Conservation (phyloP, 2,113 vertebrate species). For the Tachysurus fulvidraco region DNA sequence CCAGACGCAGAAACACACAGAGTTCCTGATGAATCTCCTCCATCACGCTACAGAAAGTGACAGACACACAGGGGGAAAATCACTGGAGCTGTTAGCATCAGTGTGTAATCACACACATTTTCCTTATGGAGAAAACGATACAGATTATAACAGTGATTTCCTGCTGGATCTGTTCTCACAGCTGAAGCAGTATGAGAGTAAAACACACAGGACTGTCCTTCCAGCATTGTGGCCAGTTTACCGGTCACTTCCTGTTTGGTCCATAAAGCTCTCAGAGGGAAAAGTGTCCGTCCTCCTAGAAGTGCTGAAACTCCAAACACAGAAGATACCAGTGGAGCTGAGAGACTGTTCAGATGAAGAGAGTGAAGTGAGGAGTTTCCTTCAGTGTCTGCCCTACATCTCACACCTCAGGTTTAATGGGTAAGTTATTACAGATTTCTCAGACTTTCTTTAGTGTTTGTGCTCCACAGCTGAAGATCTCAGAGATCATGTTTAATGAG, state of each 20-base stretch:
- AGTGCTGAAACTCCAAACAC: slow-evolving; percentile 23
- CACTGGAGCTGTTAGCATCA: too few relatives aligned
- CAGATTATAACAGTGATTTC: background rate
- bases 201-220: slow-evolving; percentile 10
- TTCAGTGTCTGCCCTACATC: slow-evolving; percentile 14
- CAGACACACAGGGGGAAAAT: too few relatives aligned
- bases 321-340: slow-evolving; percentile 23
- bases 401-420: too few relatives aligned
- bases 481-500: too few relatives aligned
- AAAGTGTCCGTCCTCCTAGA: slow-evolving; percentile 38
- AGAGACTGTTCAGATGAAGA: slow-evolving; percentile 11
- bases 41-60: too few relatives aligned
- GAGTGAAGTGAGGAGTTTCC: slow-evolving; percentile 32
- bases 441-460: too few relatives aligned
- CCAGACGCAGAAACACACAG: too few relatives aligned
- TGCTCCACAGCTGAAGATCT: slow-evolving; percentile 25
- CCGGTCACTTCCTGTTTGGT: slow-evolving; percentile 20
- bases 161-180: slow-evolving; percentile 44
- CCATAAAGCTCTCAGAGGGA: slow-evolving; percentile 27
- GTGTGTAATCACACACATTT: too few relatives aligned
- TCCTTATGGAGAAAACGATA: too few relatives aligned
- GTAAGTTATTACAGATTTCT: too few relatives aligned
- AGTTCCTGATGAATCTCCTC: too few relatives aligned
- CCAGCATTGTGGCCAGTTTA: slow-evolving; percentile 17
- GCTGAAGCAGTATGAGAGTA: slow-evolving; percentile 27